Evolutionary conservation across 2,797 vertebrate species (phyloP).

Genomic region (Distichodus sexfasciatus): DNA sequence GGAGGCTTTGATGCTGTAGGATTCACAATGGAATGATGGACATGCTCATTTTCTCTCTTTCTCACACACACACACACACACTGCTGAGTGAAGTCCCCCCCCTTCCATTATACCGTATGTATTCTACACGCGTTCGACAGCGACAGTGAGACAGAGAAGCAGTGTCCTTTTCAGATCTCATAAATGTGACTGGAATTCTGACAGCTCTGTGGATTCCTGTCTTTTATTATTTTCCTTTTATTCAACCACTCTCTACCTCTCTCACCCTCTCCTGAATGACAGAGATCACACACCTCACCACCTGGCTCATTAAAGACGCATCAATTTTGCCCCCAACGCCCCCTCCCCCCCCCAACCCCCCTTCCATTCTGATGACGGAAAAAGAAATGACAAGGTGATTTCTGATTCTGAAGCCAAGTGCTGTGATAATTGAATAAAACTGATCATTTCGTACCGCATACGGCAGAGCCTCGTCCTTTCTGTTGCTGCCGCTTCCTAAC

Average conservation of each 20-base stretch:
- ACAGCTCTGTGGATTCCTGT: not conserved
- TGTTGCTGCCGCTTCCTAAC: no score
- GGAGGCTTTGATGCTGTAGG: not conserved
- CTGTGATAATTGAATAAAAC: not conserved
- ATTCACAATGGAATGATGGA: not conserved
- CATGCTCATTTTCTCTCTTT: not conserved
- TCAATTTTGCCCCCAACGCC: not conserved
- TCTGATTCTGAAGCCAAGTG: not conserved
- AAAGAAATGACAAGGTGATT: not conserved
- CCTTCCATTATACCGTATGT: not conserved
- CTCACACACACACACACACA: not conserved
- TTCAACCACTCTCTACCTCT: no score
- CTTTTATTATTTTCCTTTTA: no score
- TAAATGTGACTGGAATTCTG: conserved; percentile 6
- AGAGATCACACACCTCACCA: not conserved
- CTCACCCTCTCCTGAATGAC: not conserved
- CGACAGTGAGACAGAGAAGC: conserved; percentile 2
- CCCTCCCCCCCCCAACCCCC: no score
- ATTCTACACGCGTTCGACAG: not conserved
- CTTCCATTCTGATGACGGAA: not conserved
- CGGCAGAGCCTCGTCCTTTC: no score
- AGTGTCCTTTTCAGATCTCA: not conserved
- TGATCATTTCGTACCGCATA: not conserved
- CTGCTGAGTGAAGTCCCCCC: not conserved
- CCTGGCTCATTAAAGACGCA: not conserved